Evolutionary conservation across 2,888 invertebrate species (phyloP).

Genomic region (Merodon equestris): DNA sequence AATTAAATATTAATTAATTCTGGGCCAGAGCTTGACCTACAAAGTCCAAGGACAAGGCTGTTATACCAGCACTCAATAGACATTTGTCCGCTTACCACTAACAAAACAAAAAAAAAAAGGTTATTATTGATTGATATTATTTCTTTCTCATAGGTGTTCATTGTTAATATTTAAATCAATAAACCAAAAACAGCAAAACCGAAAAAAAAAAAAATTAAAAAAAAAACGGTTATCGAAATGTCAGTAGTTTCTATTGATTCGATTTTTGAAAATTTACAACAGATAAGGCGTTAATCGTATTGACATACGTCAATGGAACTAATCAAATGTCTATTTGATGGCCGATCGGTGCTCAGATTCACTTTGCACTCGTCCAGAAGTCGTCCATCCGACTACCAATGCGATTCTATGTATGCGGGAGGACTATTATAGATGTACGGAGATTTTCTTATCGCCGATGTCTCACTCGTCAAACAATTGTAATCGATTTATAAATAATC

Average conservation of each 20-base stretch:
- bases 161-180: constrained; percentile 23
- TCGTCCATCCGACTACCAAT: no score
- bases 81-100: no score
- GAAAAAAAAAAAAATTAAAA: not conserved
- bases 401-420: no score
- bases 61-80: no score
- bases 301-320: constrained; percentile 45
- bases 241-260: constrained; percentile 37
- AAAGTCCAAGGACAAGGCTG: no score
- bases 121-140: constrained; percentile 8
- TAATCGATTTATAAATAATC: constrained; percentile 61
- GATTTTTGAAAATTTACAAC: constrained; percentile 32
- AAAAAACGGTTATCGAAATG: constrained; percentile 29
- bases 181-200: constrained; percentile 9
- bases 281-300: constrained; percentile 53
- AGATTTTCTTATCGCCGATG: not conserved
- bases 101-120: no score
- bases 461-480: constrained; percentile 14
- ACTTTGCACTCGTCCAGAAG: not conserved
- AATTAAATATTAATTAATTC: no score
- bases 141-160: constrained; percentile 2
- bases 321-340: constrained; percentile 33
- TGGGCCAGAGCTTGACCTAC: no score
- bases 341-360: no score
- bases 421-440: no score